phyloP scores from a whole-genome alignment of 1,140 invertebrate species.

The roundworm (Caenorhabditis elegans) region WBcel235 BX284605.5:11762001-11762500 shows the following conservation, averaged over 20 bases:
- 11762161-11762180: conserved; percentile 49
- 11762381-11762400: no score
- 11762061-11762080: neutral
- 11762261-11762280: conserved; percentile 49
- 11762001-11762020: conserved; percentile 47
- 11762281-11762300: conserved; percentile 51
- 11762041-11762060: neutral
- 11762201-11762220: conserved; percentile 54
- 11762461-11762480: no score
- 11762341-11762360: no score
- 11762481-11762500: no score
- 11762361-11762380: no score
- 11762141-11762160: conserved; percentile 49
- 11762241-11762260: conserved; percentile 46
- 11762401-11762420: no score
- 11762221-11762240: conserved; percentile 51
- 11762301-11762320: no score
- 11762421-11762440: no score
- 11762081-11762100: no score
- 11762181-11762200: conserved; percentile 51
- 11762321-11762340: no score
- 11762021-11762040: conserved; percentile 42
- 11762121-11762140: neutral
- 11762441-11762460: no score
- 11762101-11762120: no score